Evolutionary conservation across 2,113 vertebrate genomes (phyloP), one percentile per base, ranked within the genome.

Genomic region (Petromus typicus): DNA sequence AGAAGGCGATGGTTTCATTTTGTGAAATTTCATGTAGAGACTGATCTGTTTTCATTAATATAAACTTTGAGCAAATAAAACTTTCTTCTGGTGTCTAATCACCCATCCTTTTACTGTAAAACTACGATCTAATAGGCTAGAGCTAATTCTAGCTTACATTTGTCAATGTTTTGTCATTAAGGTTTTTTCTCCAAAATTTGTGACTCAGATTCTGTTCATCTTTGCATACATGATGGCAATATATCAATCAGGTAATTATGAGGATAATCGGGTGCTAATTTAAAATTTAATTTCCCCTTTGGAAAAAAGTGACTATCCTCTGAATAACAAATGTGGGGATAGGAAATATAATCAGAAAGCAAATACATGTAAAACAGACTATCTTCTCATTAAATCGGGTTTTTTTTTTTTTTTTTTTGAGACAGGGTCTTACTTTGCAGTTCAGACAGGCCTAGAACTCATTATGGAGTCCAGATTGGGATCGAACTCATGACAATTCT

Each of bases 241-340:
- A 32, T 14, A 83, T 81, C 75, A 79, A 1, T 61, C 63, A 37
- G 25, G 6, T 94, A 85, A 91, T 56, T 90, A 78, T 83, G n/a
- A 76, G 17, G 91, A 85, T 34, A 90, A 85, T 48, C 91, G 32
- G 3, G 34, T 91, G 45, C 43, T 86, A 45, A 90, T 66, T 94
- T 91, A 87, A 92, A 97, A 83, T 79, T 92, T 92, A 59, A 34
- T 59, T 95, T 95, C 17, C 32, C 13, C 40, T 71, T 93, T 92
- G 54, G 57, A 90, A 86, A 79, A 76, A 82, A 56, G 75, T 54
- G 45, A 71, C 2, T 92, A 4, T 8, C 78, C 5, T 87, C 37
- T 94, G 40, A 89, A 9, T 73, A 84, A 63, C 71, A 85, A 86
- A 40, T 95, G 16, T 73, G 34, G 56, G 79, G 20, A 76, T 89